Evolutionary conservation across 2,113 vertebrate species (phyloP), one percentile per base, ranked within the genome.

Genomic region (Perca fluviatilis): DNA sequence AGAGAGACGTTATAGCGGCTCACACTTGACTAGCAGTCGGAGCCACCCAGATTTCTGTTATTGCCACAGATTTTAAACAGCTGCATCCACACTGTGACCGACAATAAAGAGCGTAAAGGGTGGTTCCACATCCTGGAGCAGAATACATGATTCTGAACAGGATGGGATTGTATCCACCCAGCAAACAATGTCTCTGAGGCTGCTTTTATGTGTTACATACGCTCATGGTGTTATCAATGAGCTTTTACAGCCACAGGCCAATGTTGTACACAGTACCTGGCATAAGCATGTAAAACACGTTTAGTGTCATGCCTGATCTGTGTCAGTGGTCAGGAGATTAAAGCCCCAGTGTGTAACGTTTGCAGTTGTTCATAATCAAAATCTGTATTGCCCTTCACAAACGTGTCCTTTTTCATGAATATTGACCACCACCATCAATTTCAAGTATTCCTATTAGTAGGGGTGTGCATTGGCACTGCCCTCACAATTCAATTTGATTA

Each of bases 11-110:
- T 92, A 94, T 94, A 90, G 15, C 46, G 7, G 76, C 80, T 85
- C 69, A 76, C 81, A 80, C 89, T 92, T 87, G 78, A 92, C 86
- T 80, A 84, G 83, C 78, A 40, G 83, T 85, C 60, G 66, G 90
- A 87, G 83, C 77, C 67, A 77, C 61, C 53, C 68, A 86, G 90
- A 94, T 93, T 86, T 90, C 87, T 86, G 90, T 87, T 88, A 89
- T 91, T 93, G 77, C 70, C 69, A 64, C 78, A 40, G 77, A 82
- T 82, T 89, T 88, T 74, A 89, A 91, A 92, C 82, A 82, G 81
- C 80, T 82, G 69, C 85, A 79, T 82, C 61, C 62, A 70, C 73
- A 79, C 66, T 78, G 66, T 33, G 2, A 63, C 10, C 16, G 3
- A 74, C 80, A 85, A 80, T 86, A 82, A 84, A 77, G 68, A 69